Percentiles rank a stretch among this genome's conserved stretches.
Conservation (phyloP, 2,888 invertebrate species). For the Tolmerus cingulatus region DNA sequence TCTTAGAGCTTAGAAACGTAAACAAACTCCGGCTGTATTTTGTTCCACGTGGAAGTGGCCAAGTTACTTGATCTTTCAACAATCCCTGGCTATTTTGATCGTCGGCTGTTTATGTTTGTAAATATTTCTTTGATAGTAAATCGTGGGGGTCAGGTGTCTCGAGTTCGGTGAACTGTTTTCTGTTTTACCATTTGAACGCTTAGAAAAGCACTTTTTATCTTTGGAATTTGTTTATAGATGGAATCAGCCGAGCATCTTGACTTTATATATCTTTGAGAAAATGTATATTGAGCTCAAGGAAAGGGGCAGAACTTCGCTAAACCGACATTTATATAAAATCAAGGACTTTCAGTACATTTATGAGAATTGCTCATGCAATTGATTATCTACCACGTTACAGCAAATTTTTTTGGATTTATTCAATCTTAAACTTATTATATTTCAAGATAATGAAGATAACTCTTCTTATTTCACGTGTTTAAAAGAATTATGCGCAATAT, state of each 20-base stretch:
- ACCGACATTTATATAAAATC: too few relatives aligned
- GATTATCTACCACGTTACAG: too few relatives aligned
- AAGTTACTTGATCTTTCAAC: not conserved
- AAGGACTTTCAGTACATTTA: too few relatives aligned
- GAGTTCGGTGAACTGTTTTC: conserved; percentile 8
- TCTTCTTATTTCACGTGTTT: not conserved
- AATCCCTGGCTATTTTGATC: conserved; percentile 4
- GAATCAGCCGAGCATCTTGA: not conserved
- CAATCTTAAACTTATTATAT: too few relatives aligned
- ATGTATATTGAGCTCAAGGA: too few relatives aligned
- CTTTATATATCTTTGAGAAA: too few relatives aligned
- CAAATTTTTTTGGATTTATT: too few relatives aligned
- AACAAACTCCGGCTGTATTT: not conserved
- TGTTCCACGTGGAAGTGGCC: not conserved
- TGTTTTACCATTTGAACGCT: not conserved
- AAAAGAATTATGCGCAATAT: not conserved
- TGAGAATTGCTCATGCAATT: too few relatives aligned
- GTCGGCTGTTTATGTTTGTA: not conserved
- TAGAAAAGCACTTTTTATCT: not conserved
- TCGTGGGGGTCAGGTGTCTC: not conserved
- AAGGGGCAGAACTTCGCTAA: too few relatives aligned
- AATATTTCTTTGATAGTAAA: conserved; percentile 4
- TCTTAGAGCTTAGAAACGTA: not conserved
- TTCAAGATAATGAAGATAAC: too few relatives aligned
- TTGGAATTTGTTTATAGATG: not conserved